Percentiles rank a stretch among this genome's conserved stretches.
Conservation (phyloP, 1,140 invertebrate genomes). For the Brachionus plicatilis region DNA sequence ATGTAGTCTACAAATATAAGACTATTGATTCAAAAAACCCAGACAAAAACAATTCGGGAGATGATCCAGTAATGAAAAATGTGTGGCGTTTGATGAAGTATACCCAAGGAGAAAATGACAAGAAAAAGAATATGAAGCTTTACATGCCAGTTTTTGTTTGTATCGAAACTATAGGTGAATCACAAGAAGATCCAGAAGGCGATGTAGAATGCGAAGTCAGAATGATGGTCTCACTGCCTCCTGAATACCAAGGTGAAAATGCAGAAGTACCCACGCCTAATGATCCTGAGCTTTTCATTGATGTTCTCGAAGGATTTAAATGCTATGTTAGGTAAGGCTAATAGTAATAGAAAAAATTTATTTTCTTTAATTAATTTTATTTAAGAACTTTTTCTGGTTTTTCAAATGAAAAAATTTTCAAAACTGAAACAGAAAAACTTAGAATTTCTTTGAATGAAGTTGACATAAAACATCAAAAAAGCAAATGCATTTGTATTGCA, state of each 20-base stretch:
- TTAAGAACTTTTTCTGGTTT: slow-evolving; percentile 15
- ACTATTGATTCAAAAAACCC: neutral
- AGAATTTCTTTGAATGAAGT: neutral
- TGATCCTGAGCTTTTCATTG: slow-evolving; percentile 7
- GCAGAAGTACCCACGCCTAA: neutral
- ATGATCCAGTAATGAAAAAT: neutral
- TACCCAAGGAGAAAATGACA: slow-evolving; percentile 33
- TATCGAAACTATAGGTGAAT: neutral
- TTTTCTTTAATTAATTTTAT: neutral
- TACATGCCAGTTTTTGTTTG: slow-evolving; percentile 31
- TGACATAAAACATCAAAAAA: neutral
- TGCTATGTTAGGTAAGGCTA: neutral
- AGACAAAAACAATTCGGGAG: neutral
- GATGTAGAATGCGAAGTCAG: neutral
- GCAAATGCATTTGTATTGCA: slow-evolving; percentile 27
- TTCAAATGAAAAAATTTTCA: slow-evolving; percentile 12
- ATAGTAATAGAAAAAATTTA: neutral
- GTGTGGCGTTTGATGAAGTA: neutral
- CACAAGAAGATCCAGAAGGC: neutral
- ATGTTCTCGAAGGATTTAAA: neutral
- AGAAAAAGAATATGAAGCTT: slow-evolving; percentile 28
- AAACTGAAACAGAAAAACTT: slow-evolving; percentile 19
- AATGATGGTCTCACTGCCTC: slow-evolving; percentile 21
- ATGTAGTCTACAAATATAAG: slow-evolving; percentile 11
- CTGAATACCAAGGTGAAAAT: neutral